Evolutionary conservation across 2,888 invertebrate species (phyloP).

Genomic region (Steinernema hermaphroditum): DNA sequence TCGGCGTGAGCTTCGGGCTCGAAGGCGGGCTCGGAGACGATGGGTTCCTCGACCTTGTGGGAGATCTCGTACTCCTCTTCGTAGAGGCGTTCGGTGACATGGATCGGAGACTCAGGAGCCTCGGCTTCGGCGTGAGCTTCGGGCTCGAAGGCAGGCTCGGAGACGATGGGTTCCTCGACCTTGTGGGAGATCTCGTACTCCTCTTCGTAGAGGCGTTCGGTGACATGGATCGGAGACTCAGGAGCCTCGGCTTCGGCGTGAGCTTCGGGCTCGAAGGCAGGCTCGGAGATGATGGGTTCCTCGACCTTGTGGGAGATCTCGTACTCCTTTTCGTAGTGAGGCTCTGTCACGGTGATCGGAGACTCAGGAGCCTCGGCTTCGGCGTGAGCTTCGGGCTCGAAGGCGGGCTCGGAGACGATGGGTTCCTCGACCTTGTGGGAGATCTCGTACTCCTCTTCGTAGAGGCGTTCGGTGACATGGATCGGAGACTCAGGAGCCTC

Average conservation of each 20-base stretch:
- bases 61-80: neutral
- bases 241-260: neutral
- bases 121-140: neutral
- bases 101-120: neutral
- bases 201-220: neutral
- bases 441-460: neutral
- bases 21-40: neutral
- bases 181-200: neutral
- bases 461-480: neutral
- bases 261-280: neutral
- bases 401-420: neutral
- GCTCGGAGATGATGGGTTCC: neutral
- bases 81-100: neutral
- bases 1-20: neutral
- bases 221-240: neutral
- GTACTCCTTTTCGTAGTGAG: neutral
- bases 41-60: neutral
- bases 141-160: neutral
- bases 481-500: neutral
- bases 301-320: neutral
- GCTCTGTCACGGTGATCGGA: neutral
- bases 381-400: neutral
- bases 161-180: neutral
- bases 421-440: neutral
- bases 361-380: neutral